Percentiles rank a stretch among this genome's conserved stretches.
These are phyloP conservation scores for Drosophila infuscata DNA, from an alignment of 2,888 invertebrate genomes.

Conservation along the genomic window DNA sequence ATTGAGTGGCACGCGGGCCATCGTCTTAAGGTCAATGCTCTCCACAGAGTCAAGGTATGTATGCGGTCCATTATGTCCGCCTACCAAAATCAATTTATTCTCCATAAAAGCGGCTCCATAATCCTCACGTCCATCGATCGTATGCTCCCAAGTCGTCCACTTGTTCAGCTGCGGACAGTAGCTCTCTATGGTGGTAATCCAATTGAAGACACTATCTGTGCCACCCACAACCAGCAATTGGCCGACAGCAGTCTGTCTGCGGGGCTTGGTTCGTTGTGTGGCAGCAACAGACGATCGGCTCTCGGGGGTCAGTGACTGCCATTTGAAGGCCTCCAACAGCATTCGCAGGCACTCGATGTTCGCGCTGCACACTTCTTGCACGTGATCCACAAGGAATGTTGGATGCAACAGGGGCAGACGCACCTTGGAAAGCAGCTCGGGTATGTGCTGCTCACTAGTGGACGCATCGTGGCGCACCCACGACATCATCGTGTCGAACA, in stretches of 20 bases:
- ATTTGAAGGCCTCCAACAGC: constrained; percentile 97
- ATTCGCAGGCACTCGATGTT: constrained; percentile 91
- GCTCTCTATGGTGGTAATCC: constrained; percentile 89
- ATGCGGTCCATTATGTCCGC: no score
- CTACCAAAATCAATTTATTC: no score
- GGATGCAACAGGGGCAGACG: constrained; percentile 94
- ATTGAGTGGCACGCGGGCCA: no score
- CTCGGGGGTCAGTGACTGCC: constrained; percentile 94
- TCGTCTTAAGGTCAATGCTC: no score
- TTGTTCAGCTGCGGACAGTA: no score
- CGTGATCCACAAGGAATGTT: constrained; percentile 90
- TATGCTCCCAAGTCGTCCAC: no score
- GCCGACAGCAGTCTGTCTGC: constrained; percentile 95
- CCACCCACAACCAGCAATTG: constrained; percentile 95
- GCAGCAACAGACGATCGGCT: constrained; percentile 90
- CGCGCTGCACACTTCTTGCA: constrained; percentile 86
- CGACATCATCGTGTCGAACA: constrained; percentile 94
- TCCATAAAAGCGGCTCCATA: no score
- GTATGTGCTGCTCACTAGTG: constrained; percentile 89
- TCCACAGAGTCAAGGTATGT: no score
- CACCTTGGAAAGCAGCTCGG: constrained; percentile 90
- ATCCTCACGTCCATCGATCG: no score
- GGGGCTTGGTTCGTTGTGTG: constrained; percentile 92
- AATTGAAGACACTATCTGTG: constrained; percentile 84
- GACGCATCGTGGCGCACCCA: constrained; percentile 94